Evolutionary conservation across 2,113 vertebrate genomes (phyloP).

Genomic region (Gobio gobio): DNA sequence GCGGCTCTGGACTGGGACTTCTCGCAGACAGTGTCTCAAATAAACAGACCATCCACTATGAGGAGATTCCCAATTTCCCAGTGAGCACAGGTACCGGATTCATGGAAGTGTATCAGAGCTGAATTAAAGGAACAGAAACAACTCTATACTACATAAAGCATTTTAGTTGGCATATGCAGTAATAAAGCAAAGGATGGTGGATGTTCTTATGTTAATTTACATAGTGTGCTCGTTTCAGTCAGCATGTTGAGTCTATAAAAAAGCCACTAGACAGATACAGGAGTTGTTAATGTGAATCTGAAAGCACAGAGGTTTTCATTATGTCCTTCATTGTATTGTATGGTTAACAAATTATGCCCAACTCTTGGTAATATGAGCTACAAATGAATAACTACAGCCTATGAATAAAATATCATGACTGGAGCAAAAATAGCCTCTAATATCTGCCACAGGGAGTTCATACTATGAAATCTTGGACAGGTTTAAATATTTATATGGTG

Average conservation of each 20-base stretch:
- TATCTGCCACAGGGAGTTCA: constrained; percentile 57
- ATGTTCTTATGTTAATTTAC: neutral
- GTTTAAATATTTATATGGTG: constrained; percentile 58
- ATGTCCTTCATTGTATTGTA: constrained; percentile 46
- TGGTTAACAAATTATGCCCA: constrained; percentile 56
- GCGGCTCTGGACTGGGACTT: constrained; percentile 72
- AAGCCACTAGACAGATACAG: neutral
- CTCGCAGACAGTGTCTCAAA: constrained; percentile 65
- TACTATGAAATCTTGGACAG: constrained; percentile 57
- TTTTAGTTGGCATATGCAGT: neutral
- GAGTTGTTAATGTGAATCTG: neutral
- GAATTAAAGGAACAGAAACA: neutral
- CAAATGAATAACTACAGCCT: constrained; percentile 54
- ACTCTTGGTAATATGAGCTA: constrained; percentile 51
- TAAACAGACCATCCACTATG: constrained; percentile 71
- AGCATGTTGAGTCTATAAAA: neutral
- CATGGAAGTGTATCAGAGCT: neutral
- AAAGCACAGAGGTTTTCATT: constrained; percentile 27
- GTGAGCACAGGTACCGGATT: constrained; percentile 70
- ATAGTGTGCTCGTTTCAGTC: constrained; percentile 4
- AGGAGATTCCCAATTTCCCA: constrained; percentile 77
- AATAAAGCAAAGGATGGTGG: neutral
- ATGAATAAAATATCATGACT: constrained; percentile 64
- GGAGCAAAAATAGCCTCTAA: constrained; percentile 62
- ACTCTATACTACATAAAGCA: neutral